A percentile compares a stretch with the other conserved stretches of the same genome.
Conservation (phyloP, 2,113 vertebrate species). For the cat (Felis catus) region F.catus_Fca126_mat1.0 CM031422.1:87762501-87763000, state of each 20-base stretch:
- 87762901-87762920: neutral
- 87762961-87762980: neutral
- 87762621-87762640: too few species aligned
- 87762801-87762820: neutral
- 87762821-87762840: neutral
- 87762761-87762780: neutral
- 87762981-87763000: neutral
- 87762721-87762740: neutral
- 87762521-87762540: too few species aligned
- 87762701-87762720: neutral
- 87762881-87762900: neutral
- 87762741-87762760: neutral
- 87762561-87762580: too few species aligned
- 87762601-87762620: too few species aligned
- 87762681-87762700: neutral
- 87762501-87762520: too few species aligned
- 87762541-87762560: too few species aligned
- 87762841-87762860: neutral
- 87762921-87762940: neutral
- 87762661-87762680: neutral
- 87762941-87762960: neutral
- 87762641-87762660: too few species aligned
- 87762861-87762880: neutral
- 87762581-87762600: too few species aligned
- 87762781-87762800: neutral